Evolutionary conservation across 2,797 vertebrate species (phyloP).

Genomic region (Yasuhikotakia modesta): DNA sequence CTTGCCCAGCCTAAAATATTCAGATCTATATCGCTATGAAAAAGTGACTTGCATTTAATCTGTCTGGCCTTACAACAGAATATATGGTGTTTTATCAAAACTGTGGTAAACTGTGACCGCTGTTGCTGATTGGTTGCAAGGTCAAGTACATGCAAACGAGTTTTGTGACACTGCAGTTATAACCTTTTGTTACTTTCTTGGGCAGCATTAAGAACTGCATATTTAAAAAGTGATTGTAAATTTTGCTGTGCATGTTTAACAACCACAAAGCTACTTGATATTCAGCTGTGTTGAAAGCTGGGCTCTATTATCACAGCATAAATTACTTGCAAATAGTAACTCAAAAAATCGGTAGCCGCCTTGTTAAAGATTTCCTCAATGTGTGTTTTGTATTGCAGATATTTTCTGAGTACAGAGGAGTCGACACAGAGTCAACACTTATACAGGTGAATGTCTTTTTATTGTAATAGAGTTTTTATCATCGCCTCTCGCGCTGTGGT

Average conservation of each 20-base stretch:
- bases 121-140: no score
- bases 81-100: not conserved
- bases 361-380: constrained; percentile 36
- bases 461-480: constrained; percentile 48
- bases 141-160: no score
- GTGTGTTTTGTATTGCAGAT: constrained; percentile 68
- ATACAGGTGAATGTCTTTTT: constrained; percentile 75
- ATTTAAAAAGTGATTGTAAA: no score
- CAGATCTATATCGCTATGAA: not conserved
- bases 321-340: constrained; percentile 11
- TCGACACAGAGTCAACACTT: constrained; percentile 80
- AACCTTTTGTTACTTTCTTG: no score
- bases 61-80: not conserved
- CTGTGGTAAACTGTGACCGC: not conserved
- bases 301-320: constrained; percentile 13
- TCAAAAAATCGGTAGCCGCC: not conserved
- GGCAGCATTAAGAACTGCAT: no score
- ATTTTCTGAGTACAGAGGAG: constrained; percentile 82
- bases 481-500: constrained; percentile 21
- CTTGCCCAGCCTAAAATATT: not conserved
- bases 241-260: not conserved
- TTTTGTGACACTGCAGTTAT: no score
- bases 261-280: constrained; percentile 13
- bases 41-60: constrained; percentile 14
- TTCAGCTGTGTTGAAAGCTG: not conserved